Base-by-base conservation (phyloP, 2,113 vertebrate species). In the Hydropotes inermis region DNA sequence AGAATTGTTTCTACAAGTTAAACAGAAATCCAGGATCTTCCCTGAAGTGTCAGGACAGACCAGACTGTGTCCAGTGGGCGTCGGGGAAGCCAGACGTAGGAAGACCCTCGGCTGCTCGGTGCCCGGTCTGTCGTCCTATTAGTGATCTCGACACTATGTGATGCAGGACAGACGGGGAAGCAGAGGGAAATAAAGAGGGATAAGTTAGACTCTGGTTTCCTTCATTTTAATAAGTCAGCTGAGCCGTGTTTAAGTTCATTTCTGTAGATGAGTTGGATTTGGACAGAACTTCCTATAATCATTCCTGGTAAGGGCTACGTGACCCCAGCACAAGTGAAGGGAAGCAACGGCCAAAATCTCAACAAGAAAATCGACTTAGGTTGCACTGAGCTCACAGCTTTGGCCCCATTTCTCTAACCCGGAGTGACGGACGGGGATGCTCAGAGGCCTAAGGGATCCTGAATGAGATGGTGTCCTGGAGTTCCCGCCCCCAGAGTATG, bases 31-130 rank as follows among this genome's bases (percentile, higher is more conserved):
- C 15, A 52, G 10, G 15, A 12, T 92, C 70, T 95, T 97, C 94
- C 74, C 30, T 27, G 17, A 88, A 91, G 50, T 27, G 45, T 50
- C 21, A 14, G n/a, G 39, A 70, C 21, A 78, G n/a, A 33, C 27
- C 7, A 60, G 43, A 15, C 10, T 9, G 0, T 15, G 30, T 33
- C 50, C 13, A 58, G 52, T 9, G 21, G 27, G 7, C 7, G 0
- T 85, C 2, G 1, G 43, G 57, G 6, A 12, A 3, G 15, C 43
- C 27, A 27, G 74, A 6, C 0, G 0, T n/a, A n/a, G 90, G 61
- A 28, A 88, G 27, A 12, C 61, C 7, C 21, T 2, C 4, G 0
- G 23, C 43, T 2, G 11, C 15, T 0, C 1, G 58, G 15, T 11
- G 21, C 30, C 33, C 6, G 1, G 3, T 21, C 87, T 4, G 9